Conservation (phyloP, 2,888 invertebrate genomes). For the Heliconius hortense region DNA sequence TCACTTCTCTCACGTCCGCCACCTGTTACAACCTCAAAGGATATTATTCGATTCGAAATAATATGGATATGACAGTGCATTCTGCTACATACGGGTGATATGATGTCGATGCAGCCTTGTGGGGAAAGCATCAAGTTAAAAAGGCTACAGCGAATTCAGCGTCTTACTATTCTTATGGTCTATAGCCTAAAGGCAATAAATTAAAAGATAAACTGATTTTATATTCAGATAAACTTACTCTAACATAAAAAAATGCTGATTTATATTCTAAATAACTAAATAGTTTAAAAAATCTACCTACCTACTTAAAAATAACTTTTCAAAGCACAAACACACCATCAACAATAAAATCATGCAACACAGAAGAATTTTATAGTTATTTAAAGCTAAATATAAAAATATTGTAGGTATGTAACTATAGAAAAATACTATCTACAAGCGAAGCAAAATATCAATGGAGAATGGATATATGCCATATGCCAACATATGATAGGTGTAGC, state of each 20-base stretch:
- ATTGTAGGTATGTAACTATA: background rate
- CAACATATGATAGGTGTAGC: conserved; percentile 30
- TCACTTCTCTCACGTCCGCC: conserved; percentile 95
- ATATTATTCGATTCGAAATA: conserved; percentile 47
- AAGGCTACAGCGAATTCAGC: conserved; percentile 28
- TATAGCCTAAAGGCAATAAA: conserved; percentile 15
- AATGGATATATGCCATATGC: too few relatives aligned
- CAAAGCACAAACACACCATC: background rate
- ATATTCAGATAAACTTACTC: background rate
- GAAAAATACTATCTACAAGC: conserved; percentile 21
- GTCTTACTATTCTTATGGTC: conserved; percentile 6
- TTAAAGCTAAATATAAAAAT: background rate
- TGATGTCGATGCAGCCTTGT: conserved; percentile 45
- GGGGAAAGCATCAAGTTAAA: conserved; percentile 33
- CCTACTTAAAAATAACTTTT: background rate
- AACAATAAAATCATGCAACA: background rate
- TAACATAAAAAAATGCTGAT: background rate
- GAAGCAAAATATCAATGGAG: conserved; percentile 38
- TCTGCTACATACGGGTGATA: conserved; percentile 31
- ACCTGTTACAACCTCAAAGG: conserved; percentile 70
- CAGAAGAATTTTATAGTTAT: background rate
- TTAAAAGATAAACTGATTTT: background rate
- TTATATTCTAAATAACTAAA: background rate
- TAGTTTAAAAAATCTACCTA: background rate
- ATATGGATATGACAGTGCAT: conserved; percentile 23